A percentile compares a stretch with the other conserved stretches of the same genome.
Evolutionary conservation across 2,888 invertebrate genomes (phyloP).

Genomic region (Frankliniella intonsa): DNA sequence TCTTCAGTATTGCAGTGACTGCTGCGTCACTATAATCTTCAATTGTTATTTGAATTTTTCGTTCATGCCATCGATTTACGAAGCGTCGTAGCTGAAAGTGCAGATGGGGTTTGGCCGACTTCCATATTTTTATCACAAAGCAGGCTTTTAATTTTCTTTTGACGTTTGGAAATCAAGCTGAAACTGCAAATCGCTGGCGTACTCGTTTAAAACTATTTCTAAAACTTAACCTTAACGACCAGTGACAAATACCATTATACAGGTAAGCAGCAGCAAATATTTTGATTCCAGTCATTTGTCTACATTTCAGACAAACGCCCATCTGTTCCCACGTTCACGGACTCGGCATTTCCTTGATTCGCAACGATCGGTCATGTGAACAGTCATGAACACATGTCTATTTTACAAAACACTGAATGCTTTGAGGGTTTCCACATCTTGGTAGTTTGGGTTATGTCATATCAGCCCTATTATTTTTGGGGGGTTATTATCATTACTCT

Average conservation of each 20-base stretch:
- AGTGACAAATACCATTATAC: neutral
- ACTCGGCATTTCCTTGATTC: too few species aligned
- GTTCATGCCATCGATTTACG: neutral
- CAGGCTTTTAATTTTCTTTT: conserved; percentile 9
- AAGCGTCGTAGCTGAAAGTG: conserved; percentile 6
- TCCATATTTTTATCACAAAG: neutral
- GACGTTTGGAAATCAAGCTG: neutral
- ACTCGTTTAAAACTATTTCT: too few species aligned
- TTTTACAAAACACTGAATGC: too few species aligned
- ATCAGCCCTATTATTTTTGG: neutral
- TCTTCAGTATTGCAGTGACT: too few species aligned
- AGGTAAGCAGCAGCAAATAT: neutral
- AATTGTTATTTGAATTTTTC: neutral
- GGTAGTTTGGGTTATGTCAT: neutral
- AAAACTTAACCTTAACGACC: neutral
- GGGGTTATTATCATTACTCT: too few species aligned
- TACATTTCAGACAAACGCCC: neutral
- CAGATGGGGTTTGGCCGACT: conserved; percentile 14
- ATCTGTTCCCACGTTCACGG: neutral
- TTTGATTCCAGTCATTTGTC: conserved; percentile 20
- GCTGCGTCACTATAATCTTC: too few species aligned
- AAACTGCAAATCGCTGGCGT: too few species aligned
- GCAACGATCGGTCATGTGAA: neutral
- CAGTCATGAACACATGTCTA: neutral
- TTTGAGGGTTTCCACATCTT: too few species aligned